Evolutionary conservation across 2,888 invertebrate species (phyloP).

Genomic region (Drosophila ustulata): DNA sequence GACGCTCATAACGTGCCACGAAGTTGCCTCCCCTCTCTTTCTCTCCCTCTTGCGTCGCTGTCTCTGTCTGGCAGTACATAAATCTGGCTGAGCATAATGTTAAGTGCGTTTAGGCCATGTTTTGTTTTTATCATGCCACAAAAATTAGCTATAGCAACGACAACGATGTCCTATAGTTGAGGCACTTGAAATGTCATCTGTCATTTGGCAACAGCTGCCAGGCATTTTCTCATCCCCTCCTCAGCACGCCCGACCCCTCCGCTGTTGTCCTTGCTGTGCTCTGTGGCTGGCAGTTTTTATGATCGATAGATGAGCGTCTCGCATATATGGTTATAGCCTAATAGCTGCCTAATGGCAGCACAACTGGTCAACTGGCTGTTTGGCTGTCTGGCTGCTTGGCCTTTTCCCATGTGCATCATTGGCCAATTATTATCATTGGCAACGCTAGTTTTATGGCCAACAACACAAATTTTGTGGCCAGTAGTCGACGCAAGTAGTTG

Average conservation of each 20-base stretch:
- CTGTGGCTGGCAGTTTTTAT: conserved; percentile 44
- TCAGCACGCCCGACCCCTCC: not conserved
- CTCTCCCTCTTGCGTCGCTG: too few species aligned
- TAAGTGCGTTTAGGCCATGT: conserved; percentile 40
- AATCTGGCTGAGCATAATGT: conserved; percentile 42
- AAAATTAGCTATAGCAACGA: conserved; percentile 71
- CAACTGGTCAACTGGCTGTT: conserved; percentile 31
- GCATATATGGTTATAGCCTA: conserved; percentile 72
- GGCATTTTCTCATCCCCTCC: not conserved
- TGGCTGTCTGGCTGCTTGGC: conserved; percentile 43
- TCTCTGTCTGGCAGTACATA: conserved; percentile 37
- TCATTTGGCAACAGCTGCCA: conserved; percentile 70
- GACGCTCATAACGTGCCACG: conserved; percentile 45
- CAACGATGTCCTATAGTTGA: conserved; percentile 27
- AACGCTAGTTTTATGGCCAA: conserved; percentile 34
- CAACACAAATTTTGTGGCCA: conserved; percentile 49
- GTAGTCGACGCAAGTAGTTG: conserved; percentile 37
- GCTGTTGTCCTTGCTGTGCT: conserved; percentile 1
- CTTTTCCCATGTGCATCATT: conserved; percentile 78
- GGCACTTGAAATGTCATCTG: conserved; percentile 75
- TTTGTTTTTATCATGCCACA: conserved; percentile 45
- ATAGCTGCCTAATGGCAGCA: conserved; percentile 73
- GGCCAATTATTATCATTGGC: conserved; percentile 70
- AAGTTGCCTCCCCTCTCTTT: conserved; percentile 19
- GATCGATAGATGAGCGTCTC: conserved; percentile 59